Base-by-base conservation (phyloP, 2,888 invertebrate genomes). In the Junonia oenone region DNA sequence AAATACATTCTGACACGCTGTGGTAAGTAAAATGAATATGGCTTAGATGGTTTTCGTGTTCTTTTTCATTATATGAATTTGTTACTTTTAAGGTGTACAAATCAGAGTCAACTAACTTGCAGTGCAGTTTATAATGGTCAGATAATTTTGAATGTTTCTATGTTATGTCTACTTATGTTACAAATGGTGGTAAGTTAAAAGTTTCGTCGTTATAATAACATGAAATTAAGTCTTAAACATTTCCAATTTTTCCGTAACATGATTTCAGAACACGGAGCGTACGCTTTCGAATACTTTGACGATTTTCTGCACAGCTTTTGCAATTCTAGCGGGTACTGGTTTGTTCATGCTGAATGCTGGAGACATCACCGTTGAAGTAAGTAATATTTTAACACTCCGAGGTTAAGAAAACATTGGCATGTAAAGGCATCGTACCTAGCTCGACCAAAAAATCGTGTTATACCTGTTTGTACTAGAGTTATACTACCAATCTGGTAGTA, bases 1-100 rank as follows among this genome's bases (percentile, higher is more conserved):
- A 72, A 51, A 43, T 79, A 13, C 83, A 83, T 61, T 61, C 68
- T 0, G 68, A 75, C 17, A 81, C 78, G 0, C 60, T 81, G 31
- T 63, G 69, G 84, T 83, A 63, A 70, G 67, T 48, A 8, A 6
- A 17, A 14, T 27, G 13, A 33, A 17, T 9, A n/a, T 31, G 1
- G 11, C n/a, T n/a, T n/a, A 33, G n/a, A n/a, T n/a, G n/a, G n/a
- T n/a, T n/a, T n/a, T n/a, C n/a, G n/a, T n/a, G n/a, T n/a, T n/a
- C n/a, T n/a, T n/a, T n/a, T n/a, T n/a, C n/a, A 33, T n/a, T 27
- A 13, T n/a, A 19, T 15, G 5, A 6, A n/a, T 40, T 35, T 38
- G 6, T 1, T 45, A 8, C 19, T 22, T 69, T 66, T 27, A 56
- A 80, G 81, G 63, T 79, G 78, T 45, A 66, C 71, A 1, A 55